Conservation (phyloP, 2,888 invertebrate genomes). For the Drosophila robusta region DNA sequence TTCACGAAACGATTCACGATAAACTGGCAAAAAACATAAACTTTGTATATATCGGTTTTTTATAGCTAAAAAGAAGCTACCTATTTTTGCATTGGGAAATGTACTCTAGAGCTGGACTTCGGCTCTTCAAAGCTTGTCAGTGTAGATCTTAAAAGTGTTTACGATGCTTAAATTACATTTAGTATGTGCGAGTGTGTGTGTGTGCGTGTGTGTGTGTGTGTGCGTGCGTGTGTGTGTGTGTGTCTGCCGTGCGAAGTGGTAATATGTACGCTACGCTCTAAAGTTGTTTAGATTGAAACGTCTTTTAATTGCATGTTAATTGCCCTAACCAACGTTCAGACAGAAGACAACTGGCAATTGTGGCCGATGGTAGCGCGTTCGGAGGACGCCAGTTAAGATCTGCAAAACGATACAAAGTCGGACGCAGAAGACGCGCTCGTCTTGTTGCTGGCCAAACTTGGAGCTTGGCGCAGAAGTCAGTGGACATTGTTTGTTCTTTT, state of each 20-base stretch:
- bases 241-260: slow-evolving; percentile 52
- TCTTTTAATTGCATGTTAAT: slow-evolving; percentile 82
- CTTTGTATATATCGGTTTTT: slow-evolving; percentile 19
- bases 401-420: slow-evolving; percentile 50
- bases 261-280: slow-evolving; percentile 58
- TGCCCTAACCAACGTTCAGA: slow-evolving; percentile 61
- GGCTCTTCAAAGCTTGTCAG: slow-evolving; percentile 52
- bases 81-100: slow-evolving; percentile 50
- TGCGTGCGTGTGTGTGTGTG: background rate
- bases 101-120: slow-evolving; percentile 29
- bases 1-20: slow-evolving; percentile 2
- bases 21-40: slow-evolving; percentile 9
- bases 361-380: slow-evolving; percentile 27
- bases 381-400: slow-evolving; percentile 56
- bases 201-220: slow-evolving; percentile 3
- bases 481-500: slow-evolving; percentile 60
- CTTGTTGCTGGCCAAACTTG: slow-evolving; percentile 44
- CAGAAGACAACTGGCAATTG: slow-evolving; percentile 33
- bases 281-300: slow-evolving; percentile 74
- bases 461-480: slow-evolving; percentile 28
- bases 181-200: slow-evolving; percentile 2
- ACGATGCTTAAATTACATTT: slow-evolving; percentile 51
- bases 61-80: slow-evolving; percentile 20
- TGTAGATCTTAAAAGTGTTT: slow-evolving; percentile 51
- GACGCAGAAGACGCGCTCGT: slow-evolving; percentile 5